Percentiles rank a stretch among this genome's conserved stretches.
Conservation (phyloP, 2,888 invertebrate genomes). For the Hydriomena furcata region DNA sequence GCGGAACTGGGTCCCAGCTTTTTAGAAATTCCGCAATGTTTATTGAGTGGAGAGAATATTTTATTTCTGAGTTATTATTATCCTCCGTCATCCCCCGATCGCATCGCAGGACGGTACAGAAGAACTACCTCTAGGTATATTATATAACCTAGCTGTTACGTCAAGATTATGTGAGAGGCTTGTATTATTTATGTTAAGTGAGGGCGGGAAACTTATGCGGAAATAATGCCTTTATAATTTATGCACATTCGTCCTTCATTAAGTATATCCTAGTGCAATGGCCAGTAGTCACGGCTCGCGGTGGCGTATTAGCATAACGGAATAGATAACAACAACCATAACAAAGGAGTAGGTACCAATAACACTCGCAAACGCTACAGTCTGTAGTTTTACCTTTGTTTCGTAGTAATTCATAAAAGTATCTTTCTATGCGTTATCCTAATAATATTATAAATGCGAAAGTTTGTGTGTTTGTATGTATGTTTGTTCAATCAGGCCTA, state of each 20-base stretch:
- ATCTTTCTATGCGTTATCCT: too few species aligned
- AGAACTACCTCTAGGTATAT: background rate
- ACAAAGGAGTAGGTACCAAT: constrained; percentile 9
- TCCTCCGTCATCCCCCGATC: constrained; percentile 7
- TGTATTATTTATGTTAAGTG: constrained; percentile 35
- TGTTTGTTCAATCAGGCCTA: too few species aligned
- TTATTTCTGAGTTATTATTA: constrained; percentile 17
- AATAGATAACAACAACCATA: constrained; percentile 34
- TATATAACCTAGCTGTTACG: constrained; percentile 1
- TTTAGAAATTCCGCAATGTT: constrained; percentile 20
- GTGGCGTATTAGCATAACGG: constrained; percentile 34
- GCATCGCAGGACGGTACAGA: background rate
- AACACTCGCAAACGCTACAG: background rate
- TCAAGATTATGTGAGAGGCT: constrained; percentile 19
- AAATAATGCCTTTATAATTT: constrained; percentile 39
- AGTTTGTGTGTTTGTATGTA: too few species aligned
- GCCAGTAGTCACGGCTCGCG: constrained; percentile 38
- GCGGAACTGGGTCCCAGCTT: constrained; percentile 20
- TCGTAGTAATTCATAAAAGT: background rate
- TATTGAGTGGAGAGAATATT: constrained; percentile 18
- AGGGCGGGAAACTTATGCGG: constrained; percentile 33
- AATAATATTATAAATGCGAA: too few species aligned
- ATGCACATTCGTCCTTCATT: constrained; percentile 39
- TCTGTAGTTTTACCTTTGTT: background rate
- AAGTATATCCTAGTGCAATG: constrained; percentile 38